phyloP scores from a whole-genome alignment of 2,888 invertebrate species.

The Meganola albula region DNA sequence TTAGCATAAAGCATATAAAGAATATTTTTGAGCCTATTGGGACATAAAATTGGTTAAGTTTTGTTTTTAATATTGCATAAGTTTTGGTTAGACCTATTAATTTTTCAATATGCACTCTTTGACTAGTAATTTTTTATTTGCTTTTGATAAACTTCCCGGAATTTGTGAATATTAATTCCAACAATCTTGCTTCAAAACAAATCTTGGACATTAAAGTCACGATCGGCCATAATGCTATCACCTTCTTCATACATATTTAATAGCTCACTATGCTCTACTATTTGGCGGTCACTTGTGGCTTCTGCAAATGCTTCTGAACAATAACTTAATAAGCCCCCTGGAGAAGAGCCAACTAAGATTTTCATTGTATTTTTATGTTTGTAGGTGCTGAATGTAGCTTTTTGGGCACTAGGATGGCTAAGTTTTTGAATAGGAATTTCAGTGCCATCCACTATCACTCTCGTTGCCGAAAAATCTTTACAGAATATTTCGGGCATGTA shows the following conservation, averaged over 20 bases:
- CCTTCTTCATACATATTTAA: not conserved
- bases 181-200: too few species aligned
- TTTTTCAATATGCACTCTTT: too few species aligned
- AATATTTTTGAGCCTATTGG: constrained; percentile 17
- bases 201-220: constrained; percentile 28
- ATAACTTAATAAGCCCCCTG: too few species aligned
- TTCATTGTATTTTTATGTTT: not conserved
- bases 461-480: not conserved
- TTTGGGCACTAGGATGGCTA: not conserved
- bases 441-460: not conserved
- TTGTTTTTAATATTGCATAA: constrained; percentile 14
- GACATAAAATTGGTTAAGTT: too few species aligned
- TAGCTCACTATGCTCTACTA: constrained; percentile 1
- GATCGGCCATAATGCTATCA: constrained; percentile 19
- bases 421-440: constrained; percentile 1
- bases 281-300: constrained; percentile 2
- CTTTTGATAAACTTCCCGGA: too few species aligned
- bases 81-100: too few species aligned
- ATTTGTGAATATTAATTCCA: too few species aligned
- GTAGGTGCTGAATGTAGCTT: constrained; percentile 3
- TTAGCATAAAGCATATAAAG: constrained; percentile 15
- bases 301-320: constrained; percentile 1
- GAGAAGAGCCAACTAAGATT: not conserved
- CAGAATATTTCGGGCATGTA: not conserved
- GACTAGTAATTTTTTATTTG: too few species aligned